Evolutionary conservation across 2,888 invertebrate species (phyloP).

Genomic region (Drosophila flavopinicola): DNA sequence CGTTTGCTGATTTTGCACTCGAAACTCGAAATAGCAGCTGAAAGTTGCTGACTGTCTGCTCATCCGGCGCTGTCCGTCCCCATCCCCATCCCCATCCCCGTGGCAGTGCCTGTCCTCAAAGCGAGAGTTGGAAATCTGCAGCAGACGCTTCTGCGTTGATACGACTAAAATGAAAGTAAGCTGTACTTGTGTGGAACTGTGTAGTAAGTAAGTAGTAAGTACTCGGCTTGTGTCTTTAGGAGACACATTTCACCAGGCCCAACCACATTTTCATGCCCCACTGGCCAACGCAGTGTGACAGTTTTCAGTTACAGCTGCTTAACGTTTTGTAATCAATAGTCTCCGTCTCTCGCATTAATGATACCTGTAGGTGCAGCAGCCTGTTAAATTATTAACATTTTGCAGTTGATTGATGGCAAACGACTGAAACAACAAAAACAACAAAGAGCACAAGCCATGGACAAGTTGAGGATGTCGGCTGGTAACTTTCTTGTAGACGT

Average conservation of each 20-base stretch:
- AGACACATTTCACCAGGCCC: constrained; percentile 60
- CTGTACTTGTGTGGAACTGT: constrained; percentile 20
- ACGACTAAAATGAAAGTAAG: constrained; percentile 66
- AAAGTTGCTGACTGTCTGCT: constrained; percentile 53
- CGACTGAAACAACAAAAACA: constrained; percentile 21
- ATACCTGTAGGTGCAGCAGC: constrained; percentile 30
- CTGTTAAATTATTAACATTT: constrained; percentile 60
- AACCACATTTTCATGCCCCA: constrained; percentile 62
- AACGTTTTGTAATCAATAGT: constrained; percentile 60
- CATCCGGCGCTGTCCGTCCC: constrained; percentile 13
- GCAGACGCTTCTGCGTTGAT: constrained; percentile 43
- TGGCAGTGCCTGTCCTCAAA: constrained; percentile 28
- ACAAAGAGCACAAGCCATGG: neutral
- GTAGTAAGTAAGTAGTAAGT: constrained; percentile 20
- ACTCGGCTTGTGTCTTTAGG: constrained; percentile 29
- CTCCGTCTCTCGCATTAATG: constrained; percentile 42
- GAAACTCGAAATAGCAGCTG: constrained; percentile 32
- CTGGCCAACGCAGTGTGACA: constrained; percentile 41
- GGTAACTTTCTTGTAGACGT: constrained; percentile 58
- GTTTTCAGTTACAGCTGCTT: constrained; percentile 31
- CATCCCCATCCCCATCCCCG: no score
- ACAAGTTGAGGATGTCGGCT: constrained; percentile 8
- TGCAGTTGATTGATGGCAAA: constrained; percentile 61
- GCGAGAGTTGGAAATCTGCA: constrained; percentile 59
- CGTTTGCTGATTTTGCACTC: constrained; percentile 17